Evolutionary conservation across 2,113 vertebrate species (phyloP).

Genomic region (Plestiodon gilberti): DNA sequence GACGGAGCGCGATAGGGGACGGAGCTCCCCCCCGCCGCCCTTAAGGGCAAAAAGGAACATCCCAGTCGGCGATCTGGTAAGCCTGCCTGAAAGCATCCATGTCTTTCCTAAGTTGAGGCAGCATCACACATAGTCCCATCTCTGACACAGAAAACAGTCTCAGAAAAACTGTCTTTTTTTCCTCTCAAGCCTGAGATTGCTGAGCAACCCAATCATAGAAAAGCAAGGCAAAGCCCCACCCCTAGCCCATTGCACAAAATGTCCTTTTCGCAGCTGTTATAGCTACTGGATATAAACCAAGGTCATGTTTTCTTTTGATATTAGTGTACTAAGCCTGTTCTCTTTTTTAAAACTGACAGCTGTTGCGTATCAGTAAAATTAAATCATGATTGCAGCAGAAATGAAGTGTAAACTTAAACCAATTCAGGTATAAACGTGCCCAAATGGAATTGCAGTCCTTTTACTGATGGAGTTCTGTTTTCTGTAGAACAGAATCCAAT

Average conservation of each 20-base stretch:
- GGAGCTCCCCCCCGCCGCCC: no score
- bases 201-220: slow-evolving; percentile 42
- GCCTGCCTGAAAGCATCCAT: background rate
- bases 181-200: background rate
- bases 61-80: no score
- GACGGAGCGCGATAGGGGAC: no score
- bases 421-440: slow-evolving; percentile 31
- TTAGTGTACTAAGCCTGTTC: slow-evolving; percentile 14
- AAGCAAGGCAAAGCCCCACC: background rate
- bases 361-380: slow-evolving; percentile 50
- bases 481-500: background rate
- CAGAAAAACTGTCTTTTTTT: slow-evolving; percentile 5
- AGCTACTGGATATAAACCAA: slow-evolving; percentile 59
- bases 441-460: background rate
- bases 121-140: background rate
- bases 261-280: slow-evolving; percentile 58
- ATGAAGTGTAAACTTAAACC: slow-evolving; percentile 32
- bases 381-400: slow-evolving; percentile 41
- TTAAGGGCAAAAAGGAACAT: no score
- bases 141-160: background rate
- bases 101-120: background rate
- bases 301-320: slow-evolving; percentile 61
- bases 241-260: slow-evolving; percentile 39
- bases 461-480: slow-evolving; percentile 7
- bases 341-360: background rate